Evolutionary conservation across 92 coral and sea anemone genomes (phyloP), one percentile per base, ranked within the genome.

Genomic region (Phenganax stokvisi): DNA sequence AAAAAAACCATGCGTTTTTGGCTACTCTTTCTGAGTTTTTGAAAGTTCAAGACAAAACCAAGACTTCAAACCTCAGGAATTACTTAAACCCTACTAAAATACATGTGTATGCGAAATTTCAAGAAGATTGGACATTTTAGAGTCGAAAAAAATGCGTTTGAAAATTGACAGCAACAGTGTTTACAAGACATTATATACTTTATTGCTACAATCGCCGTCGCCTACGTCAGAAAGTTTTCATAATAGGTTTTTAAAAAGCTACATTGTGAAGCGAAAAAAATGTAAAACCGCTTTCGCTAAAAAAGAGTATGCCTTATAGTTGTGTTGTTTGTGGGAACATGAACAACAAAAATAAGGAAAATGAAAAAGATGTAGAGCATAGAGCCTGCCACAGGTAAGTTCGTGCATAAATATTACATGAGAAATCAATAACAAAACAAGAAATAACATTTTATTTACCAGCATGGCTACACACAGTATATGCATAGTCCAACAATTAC

Each of bases 221-320:
- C 63, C 17, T 57, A n/a, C 63, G 63, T 57, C 63, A 57, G 63
- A 57, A 57, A 57, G 17, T 57, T 57, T 57, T 57, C 63, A 57
- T 6, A 57, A n/a, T 11, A 11, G 63, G 12, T 57, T 57, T 57
- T 57, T 12, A 11, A 11, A 57, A 57, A 57, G 63, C 63, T 12
- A 57, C 2, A 57, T 57, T 57, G 63, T 57, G 17, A 57, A 57
- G 63, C 2, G 17, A 57, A 57, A n/a, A 57, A 57, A 57, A 57
- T 57, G 12, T 57, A 57, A 57, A 57, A 57, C 63, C 63, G 47
- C 47, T 37, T 37, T 37, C 47, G 47, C 47, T 37, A 37, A 37
- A 37, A 37, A 37, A 37, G 47, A 37, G 47, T 37, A 37, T 37
- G 47, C 47, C 17, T 58, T 58, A 58, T n/a, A 58, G 15, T 8